Evolutionary conservation across 2,797 vertebrate genomes (phyloP).

Genomic region (Eulemur rubriventer): DNA sequence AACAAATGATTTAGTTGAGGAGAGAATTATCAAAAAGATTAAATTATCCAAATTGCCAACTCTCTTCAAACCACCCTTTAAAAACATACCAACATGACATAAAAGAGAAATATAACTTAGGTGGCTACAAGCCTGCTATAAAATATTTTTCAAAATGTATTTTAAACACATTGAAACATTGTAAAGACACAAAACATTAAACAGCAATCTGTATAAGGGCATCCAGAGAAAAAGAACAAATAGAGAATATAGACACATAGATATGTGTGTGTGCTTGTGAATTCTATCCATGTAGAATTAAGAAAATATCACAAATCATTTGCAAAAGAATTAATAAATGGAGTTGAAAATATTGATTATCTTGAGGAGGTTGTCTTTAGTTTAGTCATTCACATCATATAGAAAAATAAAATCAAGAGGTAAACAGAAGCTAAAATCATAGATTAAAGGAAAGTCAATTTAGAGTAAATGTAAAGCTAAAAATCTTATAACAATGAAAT

Average conservation of each 20-base stretch:
- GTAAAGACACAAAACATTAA: neutral
- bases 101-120: neutral
- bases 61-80: neutral
- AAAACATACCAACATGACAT: neutral
- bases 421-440: neutral
- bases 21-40: neutral
- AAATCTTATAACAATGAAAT: constrained; percentile 20
- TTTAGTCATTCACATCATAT: neutral
- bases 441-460: constrained; percentile 30
- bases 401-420: neutral
- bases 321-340: neutral
- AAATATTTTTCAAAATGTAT: neutral
- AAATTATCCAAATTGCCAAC: neutral
- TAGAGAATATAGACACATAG: neutral
- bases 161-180: neutral
- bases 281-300: neutral
- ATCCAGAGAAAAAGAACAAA: neutral
- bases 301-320: neutral
- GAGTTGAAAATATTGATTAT: neutral
- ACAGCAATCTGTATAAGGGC: neutral
- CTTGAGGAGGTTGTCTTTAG: neutral
- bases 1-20: neutral
- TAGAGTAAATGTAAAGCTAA: constrained; percentile 13
- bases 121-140: neutral
- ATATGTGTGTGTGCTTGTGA: neutral